Conservation (phyloP, 1,140 invertebrate species). For the Aphidius gifuensis region DNA sequence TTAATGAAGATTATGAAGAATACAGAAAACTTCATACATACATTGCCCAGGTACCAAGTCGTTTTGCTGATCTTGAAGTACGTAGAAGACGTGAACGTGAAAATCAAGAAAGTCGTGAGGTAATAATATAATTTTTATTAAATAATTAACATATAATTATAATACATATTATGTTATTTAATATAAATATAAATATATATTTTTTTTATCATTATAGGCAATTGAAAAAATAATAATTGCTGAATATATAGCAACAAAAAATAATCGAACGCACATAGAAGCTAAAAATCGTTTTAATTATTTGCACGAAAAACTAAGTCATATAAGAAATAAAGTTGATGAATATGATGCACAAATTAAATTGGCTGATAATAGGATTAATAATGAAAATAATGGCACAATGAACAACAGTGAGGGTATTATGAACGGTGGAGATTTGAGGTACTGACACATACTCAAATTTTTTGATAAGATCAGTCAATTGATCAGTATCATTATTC, state of each 20-base stretch:
- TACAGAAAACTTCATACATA: constrained; percentile 73
- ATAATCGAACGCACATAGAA: not conserved
- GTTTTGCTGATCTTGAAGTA: constrained; percentile 72
- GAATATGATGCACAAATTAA: not conserved
- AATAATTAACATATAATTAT: not conserved
- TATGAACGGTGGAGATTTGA: constrained; percentile 29
- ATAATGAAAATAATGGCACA: constrained; percentile 15
- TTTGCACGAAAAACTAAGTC: constrained; percentile 60
- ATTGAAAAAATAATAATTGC: constrained; percentile 4
- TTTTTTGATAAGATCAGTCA: constrained; percentile 22
- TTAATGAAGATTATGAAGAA: constrained; percentile 80
- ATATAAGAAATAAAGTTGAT: constrained; percentile 12
- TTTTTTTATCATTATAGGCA: not conserved
- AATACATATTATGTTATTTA: not conserved
- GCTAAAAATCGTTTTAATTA: not conserved
- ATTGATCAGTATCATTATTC: not conserved
- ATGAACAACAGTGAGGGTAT: constrained; percentile 22
- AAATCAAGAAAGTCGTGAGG: constrained; percentile 56
- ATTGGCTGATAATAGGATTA: not conserved
- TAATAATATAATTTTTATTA: constrained; percentile 34
- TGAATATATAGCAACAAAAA: not conserved
- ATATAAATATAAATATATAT: not conserved
- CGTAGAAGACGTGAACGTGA: constrained; percentile 58
- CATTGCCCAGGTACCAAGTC: constrained; percentile 72
- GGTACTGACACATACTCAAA: constrained; percentile 53